Evolutionary conservation across 2,113 vertebrate genomes (phyloP).

Genomic region (Bubalus kerabau): DNA sequence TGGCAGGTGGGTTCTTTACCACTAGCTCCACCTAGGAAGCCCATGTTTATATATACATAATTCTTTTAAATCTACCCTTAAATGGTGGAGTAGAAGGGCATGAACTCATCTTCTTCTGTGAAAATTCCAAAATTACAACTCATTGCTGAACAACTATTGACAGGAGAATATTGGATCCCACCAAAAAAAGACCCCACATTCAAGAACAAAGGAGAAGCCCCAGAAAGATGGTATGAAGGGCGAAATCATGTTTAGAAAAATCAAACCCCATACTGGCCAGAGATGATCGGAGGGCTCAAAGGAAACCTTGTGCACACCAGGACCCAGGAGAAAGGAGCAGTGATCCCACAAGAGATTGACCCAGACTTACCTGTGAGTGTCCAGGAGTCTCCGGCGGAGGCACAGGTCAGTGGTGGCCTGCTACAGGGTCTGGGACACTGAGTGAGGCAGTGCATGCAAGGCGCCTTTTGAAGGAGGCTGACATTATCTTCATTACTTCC

Average conservation of each 20-base stretch:
- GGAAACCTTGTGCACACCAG: not conserved
- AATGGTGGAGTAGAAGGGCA: not conserved
- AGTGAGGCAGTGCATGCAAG: not conserved
- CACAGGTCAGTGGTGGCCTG: not conserved
- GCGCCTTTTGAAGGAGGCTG: not conserved
- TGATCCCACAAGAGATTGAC: not conserved
- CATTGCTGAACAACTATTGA: not conserved
- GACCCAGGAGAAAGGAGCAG: not conserved
- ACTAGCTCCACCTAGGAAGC: rapidly evolving
- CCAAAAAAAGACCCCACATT: not conserved
- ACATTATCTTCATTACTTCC: not conserved
- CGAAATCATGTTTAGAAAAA: not conserved
- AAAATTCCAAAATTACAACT: not conserved
- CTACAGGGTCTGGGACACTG: not conserved
- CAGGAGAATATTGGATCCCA: not conserved
- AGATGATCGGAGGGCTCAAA: not conserved
- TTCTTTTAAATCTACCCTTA: not conserved
- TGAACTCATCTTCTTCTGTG: not conserved
- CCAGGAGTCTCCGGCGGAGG: rapidly evolving
- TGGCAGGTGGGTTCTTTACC: not conserved
- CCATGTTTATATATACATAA: not conserved
- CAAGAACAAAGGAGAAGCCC: not conserved
- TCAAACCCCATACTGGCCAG: not conserved
- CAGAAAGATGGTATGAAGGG: not conserved
- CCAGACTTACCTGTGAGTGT: not conserved